Evolutionary conservation across 1,140 invertebrate genomes (phyloP), one percentile per base, ranked within the genome.

Genomic region (Caerostris darwini): DNA sequence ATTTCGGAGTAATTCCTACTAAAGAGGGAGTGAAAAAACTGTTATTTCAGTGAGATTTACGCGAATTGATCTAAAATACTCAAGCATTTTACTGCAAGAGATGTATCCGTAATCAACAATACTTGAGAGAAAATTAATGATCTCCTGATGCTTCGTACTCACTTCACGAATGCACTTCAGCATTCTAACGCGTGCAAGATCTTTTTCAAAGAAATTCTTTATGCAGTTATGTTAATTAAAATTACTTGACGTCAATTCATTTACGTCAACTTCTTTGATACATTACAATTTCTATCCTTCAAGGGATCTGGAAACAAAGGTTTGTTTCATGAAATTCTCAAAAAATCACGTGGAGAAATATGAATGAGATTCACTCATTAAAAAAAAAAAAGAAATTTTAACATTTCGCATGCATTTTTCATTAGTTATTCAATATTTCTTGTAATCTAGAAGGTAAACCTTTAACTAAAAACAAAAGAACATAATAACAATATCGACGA

Each of bases 201-300:
- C 81, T 56, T 83, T 83, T 83, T 83, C 81, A 83, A 56, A 58
- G 81, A 83, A 83, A 83, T 56, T 83, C 54, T 19, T 83, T 54
- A 56, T 83, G 56, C 6, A 83, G 53, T 6, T 17, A 17, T 14
- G 54, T 58, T 83, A n/a, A 83, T 58, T 53, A 56, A 56, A 83
- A 83, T n/a, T 17, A 56, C 14, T 14, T 83, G 81, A 83, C 81
- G 81, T 83, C 81, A 83, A 83, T 64, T 83, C 34, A 77, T 14
- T 50, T 50, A 77, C 69, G 69, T 77, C 69, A 77, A 77, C 19
- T 77, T 77, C 34, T 12, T 2, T 34, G 50, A 0, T 50, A 77
- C 69, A 57, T 83, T 10, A 57, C 14, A 19, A 5, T 19, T 17
- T 7, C 6, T 83, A 12, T 83, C 5, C 7, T 56, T 14, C 14